Percentiles rank a stretch among this genome's conserved stretches.
Evolutionary conservation across 2,797 vertebrate genomes (phyloP).

Genomic region (Siniperca scherzeri): DNA sequence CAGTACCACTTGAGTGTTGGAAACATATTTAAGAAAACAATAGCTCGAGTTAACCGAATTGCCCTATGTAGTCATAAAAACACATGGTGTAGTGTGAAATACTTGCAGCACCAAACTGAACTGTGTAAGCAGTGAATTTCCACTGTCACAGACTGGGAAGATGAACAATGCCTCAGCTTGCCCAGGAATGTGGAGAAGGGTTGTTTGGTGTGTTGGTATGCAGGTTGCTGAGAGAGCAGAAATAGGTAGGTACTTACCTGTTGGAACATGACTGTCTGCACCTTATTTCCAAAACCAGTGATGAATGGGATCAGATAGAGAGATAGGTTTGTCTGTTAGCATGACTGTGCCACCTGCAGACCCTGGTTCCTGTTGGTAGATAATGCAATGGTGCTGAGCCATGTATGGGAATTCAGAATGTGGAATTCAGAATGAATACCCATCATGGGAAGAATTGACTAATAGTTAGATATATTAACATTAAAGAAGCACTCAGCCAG

Average conservation of each 20-base stretch:
- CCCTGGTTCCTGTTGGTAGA: background rate
- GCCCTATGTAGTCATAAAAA: background rate
- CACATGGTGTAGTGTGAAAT: background rate
- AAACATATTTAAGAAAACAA: conserved; percentile 1
- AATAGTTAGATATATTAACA: background rate
- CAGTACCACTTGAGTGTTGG: background rate
- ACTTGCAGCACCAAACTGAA: background rate
- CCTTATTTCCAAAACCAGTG: background rate
- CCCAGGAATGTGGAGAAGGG: conserved; percentile 58
- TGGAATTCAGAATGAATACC: too few species aligned
- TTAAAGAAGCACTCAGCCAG: background rate
- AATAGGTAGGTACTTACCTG: conserved; percentile 24
- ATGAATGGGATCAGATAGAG: conserved; percentile 11
- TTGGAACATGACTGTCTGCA: conserved; percentile 44
- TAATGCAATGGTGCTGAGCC: background rate
- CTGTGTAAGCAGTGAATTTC: conserved; percentile 34
- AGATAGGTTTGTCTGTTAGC: background rate
- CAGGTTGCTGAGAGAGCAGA: background rate
- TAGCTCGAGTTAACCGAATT: background rate
- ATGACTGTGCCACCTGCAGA: background rate
- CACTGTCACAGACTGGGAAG: background rate
- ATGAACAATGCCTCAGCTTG: conserved; percentile 38
- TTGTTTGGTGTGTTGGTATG: conserved; percentile 17
- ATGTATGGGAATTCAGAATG: too few species aligned
- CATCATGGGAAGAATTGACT: too few species aligned